Conservation (phyloP, 2,888 invertebrate genomes). For the Miltochrista miniata region DNA sequence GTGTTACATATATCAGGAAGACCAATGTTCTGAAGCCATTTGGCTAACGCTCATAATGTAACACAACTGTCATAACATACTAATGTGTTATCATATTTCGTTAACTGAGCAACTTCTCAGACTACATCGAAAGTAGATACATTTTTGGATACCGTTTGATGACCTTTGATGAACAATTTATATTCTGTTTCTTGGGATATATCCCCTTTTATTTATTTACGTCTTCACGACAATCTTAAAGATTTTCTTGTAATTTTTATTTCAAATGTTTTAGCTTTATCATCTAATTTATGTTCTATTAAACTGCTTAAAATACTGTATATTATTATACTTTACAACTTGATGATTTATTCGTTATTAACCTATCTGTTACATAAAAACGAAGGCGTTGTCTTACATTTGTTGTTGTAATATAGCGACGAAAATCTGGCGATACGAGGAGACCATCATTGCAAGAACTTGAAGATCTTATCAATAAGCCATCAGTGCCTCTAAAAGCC, state of each 20-base stretch:
- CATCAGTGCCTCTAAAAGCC: slow-evolving; percentile 93
- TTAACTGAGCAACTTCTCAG: slow-evolving; percentile 42
- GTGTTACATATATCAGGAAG: slow-evolving; percentile 69
- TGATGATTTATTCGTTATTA: slow-evolving; percentile 58
- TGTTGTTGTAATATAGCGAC: slow-evolving; percentile 80
- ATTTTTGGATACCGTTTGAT: slow-evolving; percentile 22
- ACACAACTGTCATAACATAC: slow-evolving; percentile 67
- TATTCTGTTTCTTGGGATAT: slow-evolving; percentile 6
- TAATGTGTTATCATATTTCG: slow-evolving; percentile 51
- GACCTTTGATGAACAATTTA: slow-evolving; percentile 22
- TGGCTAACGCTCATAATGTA: slow-evolving; percentile 62
- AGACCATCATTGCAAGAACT: slow-evolving; percentile 95
- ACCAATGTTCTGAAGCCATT: slow-evolving; percentile 65
- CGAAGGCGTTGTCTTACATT: slow-evolving; percentile 34
- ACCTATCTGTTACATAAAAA: slow-evolving; percentile 27
- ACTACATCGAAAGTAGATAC: slow-evolving; percentile 32
- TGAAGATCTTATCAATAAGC: slow-evolving; percentile 95
- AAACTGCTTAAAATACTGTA: background rate
- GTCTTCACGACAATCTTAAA: background rate
- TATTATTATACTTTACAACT: slow-evolving; percentile 10
- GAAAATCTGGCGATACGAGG: slow-evolving; percentile 95
- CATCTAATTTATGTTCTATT: background rate
- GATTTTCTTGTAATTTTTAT: background rate
- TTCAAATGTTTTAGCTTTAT: no score
- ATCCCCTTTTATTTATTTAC: background rate